A percentile compares a stretch with the other conserved stretches of the same genome.
These are phyloP conservation scores for Nesidiocoris tenuis DNA, from an alignment of 2,888 invertebrate species.

Conservation along the genomic window DNA sequence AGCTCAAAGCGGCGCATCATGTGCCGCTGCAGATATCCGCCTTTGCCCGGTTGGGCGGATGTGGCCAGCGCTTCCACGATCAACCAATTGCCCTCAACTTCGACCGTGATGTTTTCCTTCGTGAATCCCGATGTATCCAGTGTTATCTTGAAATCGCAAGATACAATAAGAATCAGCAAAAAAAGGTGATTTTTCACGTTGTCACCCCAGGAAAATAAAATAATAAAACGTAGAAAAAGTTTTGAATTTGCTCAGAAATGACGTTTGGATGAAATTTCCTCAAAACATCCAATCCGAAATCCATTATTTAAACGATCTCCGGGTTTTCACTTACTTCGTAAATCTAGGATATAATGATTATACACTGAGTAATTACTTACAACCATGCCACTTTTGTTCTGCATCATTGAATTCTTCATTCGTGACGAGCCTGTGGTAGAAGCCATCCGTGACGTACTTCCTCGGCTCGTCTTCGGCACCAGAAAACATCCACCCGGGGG, in stretches of 20 bases:
- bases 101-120: slow-evolving; percentile 39
- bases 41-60: slow-evolving; percentile 14
- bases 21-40: slow-evolving; percentile 31
- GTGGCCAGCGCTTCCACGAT: slow-evolving; percentile 38
- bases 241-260: too few relatives aligned
- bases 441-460: neutral
- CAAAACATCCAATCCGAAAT: too few relatives aligned
- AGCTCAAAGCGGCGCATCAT: slow-evolving; percentile 41
- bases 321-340: too few relatives aligned
- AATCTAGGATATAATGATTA: too few relatives aligned
- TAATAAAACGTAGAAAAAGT: neutral
- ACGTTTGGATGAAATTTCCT: too few relatives aligned
- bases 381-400: neutral
- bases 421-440: neutral
- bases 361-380: too few relatives aligned
- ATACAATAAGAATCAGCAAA: too few relatives aligned
- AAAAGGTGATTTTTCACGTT: neutral
- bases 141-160: slow-evolving; percentile 38
- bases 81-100: slow-evolving; percentile 42
- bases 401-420: neutral
- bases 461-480: neutral
- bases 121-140: slow-evolving; percentile 36
- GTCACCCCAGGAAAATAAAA: neutral
- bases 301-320: too few relatives aligned
- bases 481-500: neutral